phyloP scores from a whole-genome alignment of 2,888 invertebrate species.

The Acanthacorydalis orientalis region DNA sequence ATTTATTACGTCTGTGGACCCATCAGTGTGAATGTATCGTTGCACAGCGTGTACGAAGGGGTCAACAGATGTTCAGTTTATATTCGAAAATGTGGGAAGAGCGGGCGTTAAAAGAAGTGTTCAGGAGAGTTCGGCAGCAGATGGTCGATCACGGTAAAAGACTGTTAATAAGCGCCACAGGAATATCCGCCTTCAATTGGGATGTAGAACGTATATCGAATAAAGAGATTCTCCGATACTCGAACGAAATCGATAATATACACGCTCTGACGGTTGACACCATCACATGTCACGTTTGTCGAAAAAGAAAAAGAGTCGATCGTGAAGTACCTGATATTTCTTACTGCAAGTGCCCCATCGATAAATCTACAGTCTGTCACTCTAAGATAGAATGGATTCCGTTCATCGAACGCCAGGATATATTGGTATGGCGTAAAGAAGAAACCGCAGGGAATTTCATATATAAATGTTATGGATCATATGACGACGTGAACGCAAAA shows the following conservation, averaged over 20 bases:
- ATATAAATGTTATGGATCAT: conserved; percentile 77
- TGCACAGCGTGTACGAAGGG: conserved; percentile 41
- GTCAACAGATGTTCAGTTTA: conserved; percentile 43
- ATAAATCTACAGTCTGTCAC: conserved; percentile 10
- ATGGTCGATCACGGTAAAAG: conserved; percentile 31
- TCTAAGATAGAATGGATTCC: conserved; percentile 43
- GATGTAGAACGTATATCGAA: conserved; percentile 37
- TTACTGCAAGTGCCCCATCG: conserved; percentile 29
- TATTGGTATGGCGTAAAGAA: conserved; percentile 66
- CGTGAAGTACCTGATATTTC: conserved; percentile 22
- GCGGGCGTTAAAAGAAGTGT: conserved; percentile 33
- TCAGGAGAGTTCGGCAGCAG: conserved; percentile 27
- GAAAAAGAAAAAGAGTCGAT: conserved; percentile 26
- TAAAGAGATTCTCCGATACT: conserved; percentile 34
- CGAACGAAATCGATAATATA: conserved; percentile 40
- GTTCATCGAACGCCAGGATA: conserved; percentile 61
- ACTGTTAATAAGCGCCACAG: conserved; percentile 36
- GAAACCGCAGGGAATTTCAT: conserved; percentile 52
- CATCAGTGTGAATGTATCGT: conserved; percentile 36
- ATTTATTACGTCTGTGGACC: conserved; percentile 33
- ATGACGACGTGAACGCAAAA: conserved; percentile 56
- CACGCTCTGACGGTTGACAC: conserved; percentile 33
- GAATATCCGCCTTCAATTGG: conserved; percentile 42
- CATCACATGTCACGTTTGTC: conserved; percentile 32
- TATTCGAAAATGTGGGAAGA: conserved; percentile 48